phyloP scores from a whole-genome alignment of 2,888 invertebrate species.

The Timema cristinae region DNA sequence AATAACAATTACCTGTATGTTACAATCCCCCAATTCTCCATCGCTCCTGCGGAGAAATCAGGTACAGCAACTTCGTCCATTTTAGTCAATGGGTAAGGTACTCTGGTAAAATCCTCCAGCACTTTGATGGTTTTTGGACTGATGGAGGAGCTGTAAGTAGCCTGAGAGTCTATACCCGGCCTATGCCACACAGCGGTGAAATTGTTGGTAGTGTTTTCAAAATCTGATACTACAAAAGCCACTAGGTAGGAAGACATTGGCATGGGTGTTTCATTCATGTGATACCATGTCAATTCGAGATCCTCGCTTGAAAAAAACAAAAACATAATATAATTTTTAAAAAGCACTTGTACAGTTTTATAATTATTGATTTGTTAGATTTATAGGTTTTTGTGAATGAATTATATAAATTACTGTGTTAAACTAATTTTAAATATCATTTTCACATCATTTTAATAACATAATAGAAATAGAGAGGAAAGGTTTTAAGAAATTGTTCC shows the following conservation, averaged over 20 bases:
- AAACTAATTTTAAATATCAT: too few relatives aligned
- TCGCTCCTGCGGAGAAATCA: slow-evolving; percentile 44
- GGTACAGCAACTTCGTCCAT: slow-evolving; percentile 46
- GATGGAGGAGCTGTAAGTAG: slow-evolving; percentile 46
- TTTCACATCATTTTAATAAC: too few relatives aligned
- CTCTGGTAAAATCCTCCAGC: slow-evolving; percentile 45
- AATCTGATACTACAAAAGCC: slow-evolving; percentile 43
- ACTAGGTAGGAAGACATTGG: slow-evolving; percentile 61
- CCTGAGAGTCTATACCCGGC: slow-evolving; percentile 37
- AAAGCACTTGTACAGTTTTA: too few relatives aligned
- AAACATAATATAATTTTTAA: too few relatives aligned
- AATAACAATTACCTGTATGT: slow-evolving; percentile 59
- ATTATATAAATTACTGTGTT: too few relatives aligned
- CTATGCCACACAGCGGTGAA: slow-evolving; percentile 32
- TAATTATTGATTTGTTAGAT: too few relatives aligned
- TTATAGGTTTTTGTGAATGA: too few relatives aligned
- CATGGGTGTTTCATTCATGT: slow-evolving; percentile 48
- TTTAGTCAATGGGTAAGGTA: slow-evolving; percentile 44
- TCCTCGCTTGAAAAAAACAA: too few relatives aligned
- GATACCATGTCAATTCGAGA: background rate
- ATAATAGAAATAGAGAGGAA: too few relatives aligned
- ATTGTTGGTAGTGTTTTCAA: slow-evolving; percentile 2
- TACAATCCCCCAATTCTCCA: slow-evolving; percentile 75
- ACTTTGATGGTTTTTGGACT: slow-evolving; percentile 40
- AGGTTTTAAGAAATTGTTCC: too few relatives aligned